phyloP scores from a whole-genome alignment of 2,888 invertebrate genomes.

The Myopa testacea region DNA sequence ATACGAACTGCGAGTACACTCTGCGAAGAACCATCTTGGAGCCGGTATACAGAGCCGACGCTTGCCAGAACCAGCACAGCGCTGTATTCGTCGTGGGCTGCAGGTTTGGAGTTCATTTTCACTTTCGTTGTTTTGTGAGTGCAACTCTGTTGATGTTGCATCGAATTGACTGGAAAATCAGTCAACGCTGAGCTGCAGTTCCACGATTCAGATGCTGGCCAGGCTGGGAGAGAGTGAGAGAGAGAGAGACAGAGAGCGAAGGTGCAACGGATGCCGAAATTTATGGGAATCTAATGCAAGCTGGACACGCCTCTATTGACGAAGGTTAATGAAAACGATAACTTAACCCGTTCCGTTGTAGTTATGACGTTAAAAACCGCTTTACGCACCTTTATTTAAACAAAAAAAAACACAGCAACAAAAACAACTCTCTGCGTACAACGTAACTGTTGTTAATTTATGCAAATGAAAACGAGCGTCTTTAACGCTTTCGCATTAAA shows the following conservation, averaged over 20 bases:
- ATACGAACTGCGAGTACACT: neutral
- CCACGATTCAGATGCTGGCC: too few relatives aligned
- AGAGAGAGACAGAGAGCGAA: neutral
- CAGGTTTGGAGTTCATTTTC: neutral
- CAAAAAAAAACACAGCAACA: conserved; percentile 31
- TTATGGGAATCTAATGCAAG: neutral
- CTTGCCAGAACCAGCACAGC: neutral
- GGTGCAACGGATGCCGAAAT: neutral
- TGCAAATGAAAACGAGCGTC: neutral
- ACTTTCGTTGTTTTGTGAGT: conserved; percentile 4
- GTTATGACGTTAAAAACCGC: conserved; percentile 1
- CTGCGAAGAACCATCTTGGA: neutral
- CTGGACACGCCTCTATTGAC: neutral
- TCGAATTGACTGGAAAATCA: too few relatives aligned
- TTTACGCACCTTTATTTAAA: conserved; percentile 33
- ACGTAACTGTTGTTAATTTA: conserved; percentile 15
- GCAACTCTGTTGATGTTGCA: too few relatives aligned
- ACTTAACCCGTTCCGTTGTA: neutral
- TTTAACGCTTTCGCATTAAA: conserved; percentile 6
- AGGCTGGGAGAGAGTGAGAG: too few relatives aligned
- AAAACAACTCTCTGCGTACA: neutral
- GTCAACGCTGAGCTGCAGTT: too few relatives aligned
- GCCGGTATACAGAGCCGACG: neutral
- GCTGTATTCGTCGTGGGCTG: neutral
- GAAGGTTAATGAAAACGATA: conserved; percentile 19